phyloP scores from a whole-genome alignment of 37 sponge, comb jelly and placozoan genomes.

The Chondrosia reniformis region DNA sequence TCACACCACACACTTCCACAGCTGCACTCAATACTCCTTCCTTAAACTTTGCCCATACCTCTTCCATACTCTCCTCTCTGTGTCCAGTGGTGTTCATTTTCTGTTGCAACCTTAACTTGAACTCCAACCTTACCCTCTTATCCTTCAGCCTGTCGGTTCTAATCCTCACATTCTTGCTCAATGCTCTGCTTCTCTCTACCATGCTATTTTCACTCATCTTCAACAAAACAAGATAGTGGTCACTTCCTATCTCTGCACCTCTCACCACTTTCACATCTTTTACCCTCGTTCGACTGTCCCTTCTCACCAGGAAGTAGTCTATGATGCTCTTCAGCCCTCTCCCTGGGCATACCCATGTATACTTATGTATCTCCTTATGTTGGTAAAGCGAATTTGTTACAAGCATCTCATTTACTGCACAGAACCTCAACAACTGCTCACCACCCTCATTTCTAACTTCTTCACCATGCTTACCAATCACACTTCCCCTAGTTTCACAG shows the following conservation, averaged over 20 bases:
- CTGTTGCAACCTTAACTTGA: background rate
- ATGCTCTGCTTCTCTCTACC: background rate
- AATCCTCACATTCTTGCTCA: background rate
- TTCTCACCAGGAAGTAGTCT: too few species aligned
- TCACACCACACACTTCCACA: background rate
- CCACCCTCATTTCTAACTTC: slow-evolving; percentile 13
- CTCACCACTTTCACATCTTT: too few species aligned
- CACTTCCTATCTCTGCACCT: too few species aligned
- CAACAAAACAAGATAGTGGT: background rate
- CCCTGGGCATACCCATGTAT: background rate
- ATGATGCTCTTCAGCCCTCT: background rate
- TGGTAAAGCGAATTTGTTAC: slow-evolving; percentile 2
- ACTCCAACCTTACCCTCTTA: background rate
- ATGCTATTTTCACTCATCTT: background rate
- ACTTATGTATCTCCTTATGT: slow-evolving; percentile 9
- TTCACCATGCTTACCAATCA: too few species aligned
- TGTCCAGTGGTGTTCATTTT: background rate
- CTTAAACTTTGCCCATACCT: background rate
- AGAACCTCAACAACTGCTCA: slow-evolving; percentile 15
- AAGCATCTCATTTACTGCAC: slow-evolving; percentile 2
- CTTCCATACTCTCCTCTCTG: background rate
- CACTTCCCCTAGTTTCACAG: too few species aligned
- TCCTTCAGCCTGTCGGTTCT: background rate
- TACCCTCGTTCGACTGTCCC: too few species aligned
- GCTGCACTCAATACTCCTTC: background rate